phyloP scores from a whole-genome alignment of 2,888 invertebrate species.

The Petrophora chlorosata region DNA sequence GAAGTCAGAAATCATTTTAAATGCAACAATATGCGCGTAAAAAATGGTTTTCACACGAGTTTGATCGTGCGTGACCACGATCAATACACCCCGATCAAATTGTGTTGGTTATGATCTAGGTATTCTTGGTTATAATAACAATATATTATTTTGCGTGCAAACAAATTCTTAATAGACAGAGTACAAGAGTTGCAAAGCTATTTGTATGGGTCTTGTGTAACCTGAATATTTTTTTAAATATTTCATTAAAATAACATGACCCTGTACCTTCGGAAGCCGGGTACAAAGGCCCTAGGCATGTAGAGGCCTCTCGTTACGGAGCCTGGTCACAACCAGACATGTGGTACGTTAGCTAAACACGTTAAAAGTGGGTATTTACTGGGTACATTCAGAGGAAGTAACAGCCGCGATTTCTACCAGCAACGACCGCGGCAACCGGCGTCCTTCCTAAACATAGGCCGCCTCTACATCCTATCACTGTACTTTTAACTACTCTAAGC shows the following conservation, averaged over 20 bases:
- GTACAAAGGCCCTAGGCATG: not conserved
- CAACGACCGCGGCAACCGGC: constrained; percentile 39
- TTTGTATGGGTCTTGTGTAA: no score
- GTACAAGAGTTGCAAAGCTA: no score
- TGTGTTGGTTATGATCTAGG: no score
- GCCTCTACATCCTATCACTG: constrained; percentile 49
- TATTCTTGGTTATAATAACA: no score
- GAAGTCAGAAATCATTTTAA: constrained; percentile 2
- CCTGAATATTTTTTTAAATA: no score
- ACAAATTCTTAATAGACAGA: no score
- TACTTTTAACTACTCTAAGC: constrained; percentile 19
- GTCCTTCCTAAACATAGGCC: constrained; percentile 58
- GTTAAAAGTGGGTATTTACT: not conserved
- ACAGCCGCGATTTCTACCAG: constrained; percentile 64
- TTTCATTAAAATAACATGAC: no score
- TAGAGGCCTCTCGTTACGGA: constrained; percentile 28
- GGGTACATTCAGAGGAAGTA: constrained; percentile 43
- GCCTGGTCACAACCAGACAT: constrained; percentile 18
- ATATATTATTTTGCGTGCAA: not conserved
- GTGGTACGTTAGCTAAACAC: no score
- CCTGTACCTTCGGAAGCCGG: no score
- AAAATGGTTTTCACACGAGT: not conserved
- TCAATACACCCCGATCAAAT: constrained; percentile 7
- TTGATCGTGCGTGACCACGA: constrained; percentile 3
- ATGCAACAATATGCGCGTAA: no score